phyloP scores from a whole-genome alignment of 2,888 invertebrate species.

The Bimastos eiseni region DNA sequence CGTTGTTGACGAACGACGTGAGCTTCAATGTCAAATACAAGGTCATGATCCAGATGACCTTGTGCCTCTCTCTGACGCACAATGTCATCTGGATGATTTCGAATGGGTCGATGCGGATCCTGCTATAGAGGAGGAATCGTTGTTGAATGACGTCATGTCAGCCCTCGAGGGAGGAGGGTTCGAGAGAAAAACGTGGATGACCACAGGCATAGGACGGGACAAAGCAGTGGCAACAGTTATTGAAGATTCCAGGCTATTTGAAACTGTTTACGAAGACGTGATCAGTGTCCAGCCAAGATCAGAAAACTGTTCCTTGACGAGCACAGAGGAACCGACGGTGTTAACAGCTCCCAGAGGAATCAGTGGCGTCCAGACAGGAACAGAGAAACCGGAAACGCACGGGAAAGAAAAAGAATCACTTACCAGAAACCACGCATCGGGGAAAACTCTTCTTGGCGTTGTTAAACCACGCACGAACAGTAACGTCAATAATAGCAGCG shows the following conservation, averaged over 20 bases:
- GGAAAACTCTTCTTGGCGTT: not conserved
- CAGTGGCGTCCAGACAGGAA: not conserved
- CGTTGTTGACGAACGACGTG: not conserved
- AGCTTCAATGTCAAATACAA: not conserved
- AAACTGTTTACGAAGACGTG: not conserved
- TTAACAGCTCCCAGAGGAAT: not conserved
- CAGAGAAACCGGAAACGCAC: not conserved
- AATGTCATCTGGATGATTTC: not conserved
- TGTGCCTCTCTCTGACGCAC: not conserved
- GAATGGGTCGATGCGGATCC: not conserved
- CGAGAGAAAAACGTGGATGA: not conserved
- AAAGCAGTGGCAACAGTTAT: not conserved
- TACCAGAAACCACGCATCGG: not conserved
- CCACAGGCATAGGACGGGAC: not conserved
- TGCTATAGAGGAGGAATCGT: not conserved
- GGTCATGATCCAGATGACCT: not conserved
- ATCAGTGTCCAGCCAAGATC: not conserved
- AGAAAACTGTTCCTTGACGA: not conserved
- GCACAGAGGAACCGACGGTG: not conserved
- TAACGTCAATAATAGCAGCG: too few species aligned
- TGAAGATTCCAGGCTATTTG: not conserved
- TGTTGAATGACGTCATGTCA: conserved; percentile 6
- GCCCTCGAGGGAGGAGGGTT: not conserved
- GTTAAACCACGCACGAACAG: not conserved
- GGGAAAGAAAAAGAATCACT: not conserved